These are phyloP conservation scores for Heliconius nattereri DNA, from an alignment of 1,140 invertebrate species.

Conservation along the genomic window DNA sequence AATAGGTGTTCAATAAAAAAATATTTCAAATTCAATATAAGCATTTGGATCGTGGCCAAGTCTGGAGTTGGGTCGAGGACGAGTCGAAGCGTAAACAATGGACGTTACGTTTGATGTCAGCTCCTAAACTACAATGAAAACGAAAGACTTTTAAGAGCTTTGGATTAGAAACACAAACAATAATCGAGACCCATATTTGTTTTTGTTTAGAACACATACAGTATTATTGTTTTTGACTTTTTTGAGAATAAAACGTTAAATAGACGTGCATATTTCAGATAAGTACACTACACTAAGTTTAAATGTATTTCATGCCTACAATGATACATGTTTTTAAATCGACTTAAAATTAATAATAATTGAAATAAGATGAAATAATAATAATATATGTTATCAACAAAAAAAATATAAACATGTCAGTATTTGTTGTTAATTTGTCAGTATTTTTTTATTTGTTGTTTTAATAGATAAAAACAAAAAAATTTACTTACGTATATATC, in stretches of 20 bases:
- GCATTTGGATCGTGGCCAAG: constrained; percentile 36
- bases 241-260: background rate
- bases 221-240: background rate
- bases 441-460: no score
- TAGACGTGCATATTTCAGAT: no score
- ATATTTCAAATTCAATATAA: constrained; percentile 36
- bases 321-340: no score
- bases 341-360: no score
- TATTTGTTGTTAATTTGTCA: no score
- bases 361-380: no score
- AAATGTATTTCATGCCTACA: no score
- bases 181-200: background rate
- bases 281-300: no score
- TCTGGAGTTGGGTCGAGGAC: constrained; percentile 36
- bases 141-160: constrained; percentile 9
- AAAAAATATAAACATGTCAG: no score
- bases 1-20: constrained; percentile 30
- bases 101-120: constrained; percentile 24
- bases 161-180: background rate
- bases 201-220: background rate
- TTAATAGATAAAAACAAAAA: no score
- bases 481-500: no score
- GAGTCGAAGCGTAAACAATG: constrained; percentile 40
- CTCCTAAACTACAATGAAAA: constrained; percentile 18
- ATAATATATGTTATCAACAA: no score